phyloP scores from a whole-genome alignment of 2,797 vertebrate species.

The Carcharodon carcharias region DNA sequence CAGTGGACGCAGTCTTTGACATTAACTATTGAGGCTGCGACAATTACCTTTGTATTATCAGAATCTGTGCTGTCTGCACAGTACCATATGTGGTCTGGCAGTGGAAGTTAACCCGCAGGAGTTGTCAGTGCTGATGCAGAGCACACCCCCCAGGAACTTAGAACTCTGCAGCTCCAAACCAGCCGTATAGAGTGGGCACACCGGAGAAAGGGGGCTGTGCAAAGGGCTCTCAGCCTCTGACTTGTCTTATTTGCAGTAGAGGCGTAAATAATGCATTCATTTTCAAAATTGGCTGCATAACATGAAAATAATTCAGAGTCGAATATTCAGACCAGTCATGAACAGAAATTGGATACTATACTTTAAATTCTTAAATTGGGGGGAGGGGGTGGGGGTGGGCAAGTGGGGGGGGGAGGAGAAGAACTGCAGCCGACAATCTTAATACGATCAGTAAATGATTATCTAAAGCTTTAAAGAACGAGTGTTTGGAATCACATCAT shows the following conservation, averaged over 20 bases:
- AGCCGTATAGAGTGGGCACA: neutral
- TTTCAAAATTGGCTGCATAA: neutral
- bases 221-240: neutral
- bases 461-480: constrained; percentile 18
- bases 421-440: neutral
- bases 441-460: constrained; percentile 17
- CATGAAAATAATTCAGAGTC: constrained; percentile 7
- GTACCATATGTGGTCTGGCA: constrained; percentile 2
- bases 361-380: neutral
- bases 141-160: constrained; percentile 4
- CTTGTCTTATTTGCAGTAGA: neutral
- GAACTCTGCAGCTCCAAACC: neutral
- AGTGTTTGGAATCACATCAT: constrained; percentile 18
- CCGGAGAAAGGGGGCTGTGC: neutral
- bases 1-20: neutral
- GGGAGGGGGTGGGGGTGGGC: too few species aligned
- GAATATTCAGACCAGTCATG: neutral
- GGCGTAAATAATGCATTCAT: neutral
- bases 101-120: constrained; percentile 30
- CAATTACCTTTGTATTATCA: constrained; percentile 2
- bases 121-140: constrained; percentile 16
- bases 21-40: neutral
- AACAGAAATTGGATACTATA: neutral
- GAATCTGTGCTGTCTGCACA: constrained; percentile 18
- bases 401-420: too few species aligned